These are phyloP conservation scores for Orthosia gracilis DNA, from an alignment of 2,888 invertebrate genomes.

Conservation along the genomic window DNA sequence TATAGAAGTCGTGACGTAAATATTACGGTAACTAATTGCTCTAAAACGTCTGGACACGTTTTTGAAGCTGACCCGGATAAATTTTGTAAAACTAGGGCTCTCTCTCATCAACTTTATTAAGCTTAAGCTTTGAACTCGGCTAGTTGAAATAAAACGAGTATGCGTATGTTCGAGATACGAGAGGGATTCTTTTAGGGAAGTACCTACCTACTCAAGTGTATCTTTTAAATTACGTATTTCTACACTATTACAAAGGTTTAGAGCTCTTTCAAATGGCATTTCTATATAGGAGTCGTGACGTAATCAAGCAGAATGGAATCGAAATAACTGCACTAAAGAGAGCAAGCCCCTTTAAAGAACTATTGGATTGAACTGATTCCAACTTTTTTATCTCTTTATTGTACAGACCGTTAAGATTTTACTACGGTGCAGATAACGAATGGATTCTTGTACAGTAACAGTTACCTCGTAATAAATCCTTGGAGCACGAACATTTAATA, in stretches of 20 bases:
- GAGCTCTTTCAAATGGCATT: conserved; percentile 14
- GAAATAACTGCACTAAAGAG: conserved; percentile 41
- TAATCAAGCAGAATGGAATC: conserved; percentile 34
- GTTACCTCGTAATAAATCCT: conserved; percentile 26
- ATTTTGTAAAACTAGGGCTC: conserved; percentile 42
- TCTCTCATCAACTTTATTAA: conserved; percentile 53
- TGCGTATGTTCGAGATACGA: conserved; percentile 3
- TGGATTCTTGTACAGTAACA: conserved; percentile 13
- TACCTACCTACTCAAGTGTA: not conserved
- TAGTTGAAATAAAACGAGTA: conserved; percentile 25
- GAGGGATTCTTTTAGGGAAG: not conserved
- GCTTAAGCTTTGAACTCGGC: conserved; percentile 26
- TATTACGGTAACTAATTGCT: conserved; percentile 31
- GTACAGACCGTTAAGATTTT: conserved; percentile 43
- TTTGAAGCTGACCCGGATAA: conserved; percentile 36
- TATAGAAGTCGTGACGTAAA: conserved; percentile 31
- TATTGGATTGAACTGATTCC: conserved; percentile 53
- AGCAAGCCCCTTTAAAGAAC: conserved; percentile 46
- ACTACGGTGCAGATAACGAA: conserved; percentile 25
- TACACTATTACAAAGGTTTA: conserved; percentile 7
- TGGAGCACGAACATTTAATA: conserved; percentile 14
- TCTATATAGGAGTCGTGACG: conserved; percentile 25
- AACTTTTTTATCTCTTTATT: conserved; percentile 48
- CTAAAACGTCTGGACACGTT: conserved; percentile 24
- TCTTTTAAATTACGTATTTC: conserved; percentile 7